Percentiles rank a stretch among this genome's conserved stretches.
Conservation (phyloP, 2,888 invertebrate species). For the Schrankia costaestrigalis region DNA sequence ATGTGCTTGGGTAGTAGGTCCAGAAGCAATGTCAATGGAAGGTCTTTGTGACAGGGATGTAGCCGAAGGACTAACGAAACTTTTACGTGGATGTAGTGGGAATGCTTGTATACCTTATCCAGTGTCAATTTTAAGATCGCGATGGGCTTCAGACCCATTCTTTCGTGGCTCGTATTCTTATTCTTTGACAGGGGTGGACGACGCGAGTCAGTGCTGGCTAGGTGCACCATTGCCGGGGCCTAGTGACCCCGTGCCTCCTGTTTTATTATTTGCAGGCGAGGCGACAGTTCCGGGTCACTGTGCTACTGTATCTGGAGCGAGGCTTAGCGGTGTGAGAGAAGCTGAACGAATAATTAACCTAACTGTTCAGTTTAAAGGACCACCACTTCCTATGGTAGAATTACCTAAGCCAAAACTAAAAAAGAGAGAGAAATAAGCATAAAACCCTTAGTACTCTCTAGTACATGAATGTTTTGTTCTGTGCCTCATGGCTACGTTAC, state of each 20-base stretch:
- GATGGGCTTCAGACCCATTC: constrained; percentile 87
- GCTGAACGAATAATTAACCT: constrained; percentile 86
- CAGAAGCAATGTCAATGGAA: constrained; percentile 84
- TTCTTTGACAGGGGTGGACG: constrained; percentile 61
- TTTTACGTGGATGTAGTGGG: constrained; percentile 82
- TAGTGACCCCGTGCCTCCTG: constrained; percentile 82
- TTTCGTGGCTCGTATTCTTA: constrained; percentile 86
- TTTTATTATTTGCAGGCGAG: constrained; percentile 90
- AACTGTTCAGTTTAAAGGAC: constrained; percentile 75
- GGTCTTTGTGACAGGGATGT: constrained; percentile 84
- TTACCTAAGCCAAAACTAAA: constrained; percentile 9
- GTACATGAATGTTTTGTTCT: no score
- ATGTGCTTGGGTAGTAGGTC: constrained; percentile 85
- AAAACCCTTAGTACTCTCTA: no score
- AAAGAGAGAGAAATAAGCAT: constrained; percentile 8
- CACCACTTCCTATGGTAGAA: constrained; percentile 46
- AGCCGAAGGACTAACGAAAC: constrained; percentile 82
- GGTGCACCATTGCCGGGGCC: constrained; percentile 84
- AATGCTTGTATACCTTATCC: constrained; percentile 85
- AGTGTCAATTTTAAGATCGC: constrained; percentile 82
- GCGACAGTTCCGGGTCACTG: constrained; percentile 88
- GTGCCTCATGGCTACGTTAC: constrained; percentile 31
- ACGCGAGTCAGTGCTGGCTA: constrained; percentile 68
- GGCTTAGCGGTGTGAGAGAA: constrained; percentile 88
- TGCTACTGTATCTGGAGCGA: constrained; percentile 88